Percentiles rank a stretch among this genome's conserved stretches.
Evolutionary conservation across 2,888 invertebrate genomes (phyloP).

Genomic region (Oscheius sp.): DNA sequence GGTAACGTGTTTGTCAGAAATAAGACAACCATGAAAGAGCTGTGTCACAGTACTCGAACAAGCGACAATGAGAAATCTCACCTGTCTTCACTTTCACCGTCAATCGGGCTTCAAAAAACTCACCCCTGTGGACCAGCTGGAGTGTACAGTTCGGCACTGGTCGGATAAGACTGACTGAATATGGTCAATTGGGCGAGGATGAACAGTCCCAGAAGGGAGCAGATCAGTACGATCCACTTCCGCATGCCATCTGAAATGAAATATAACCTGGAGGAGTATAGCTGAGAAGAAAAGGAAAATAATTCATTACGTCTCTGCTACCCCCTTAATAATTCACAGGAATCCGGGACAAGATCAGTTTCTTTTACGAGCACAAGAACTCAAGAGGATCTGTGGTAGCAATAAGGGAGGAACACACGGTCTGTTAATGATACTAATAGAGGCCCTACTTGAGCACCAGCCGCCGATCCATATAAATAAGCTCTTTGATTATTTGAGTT

Average conservation of each 20-base stretch:
- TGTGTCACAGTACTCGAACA: no score
- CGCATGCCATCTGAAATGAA: conserved; percentile 31
- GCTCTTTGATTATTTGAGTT: conserved; percentile 34
- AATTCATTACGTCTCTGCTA: no score
- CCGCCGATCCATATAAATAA: conserved; percentile 38
- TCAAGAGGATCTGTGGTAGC: not conserved
- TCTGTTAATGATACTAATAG: conserved; percentile 36
- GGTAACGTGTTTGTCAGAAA: no score
- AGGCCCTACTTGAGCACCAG: conserved; percentile 7
- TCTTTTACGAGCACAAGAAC: not conserved
- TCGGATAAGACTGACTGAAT: conserved; percentile 20
- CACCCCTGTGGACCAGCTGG: conserved; percentile 9
- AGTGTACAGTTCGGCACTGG: conserved; percentile 25
- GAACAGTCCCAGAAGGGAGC: conserved; percentile 14
- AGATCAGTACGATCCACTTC: conserved; percentile 29
- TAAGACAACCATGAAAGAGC: no score
- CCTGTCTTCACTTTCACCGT: no score
- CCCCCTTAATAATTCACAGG: no score
- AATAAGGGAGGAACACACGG: conserved; percentile 8
- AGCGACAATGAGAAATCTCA: no score
- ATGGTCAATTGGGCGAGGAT: conserved; percentile 10
- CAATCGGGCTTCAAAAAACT: not conserved
- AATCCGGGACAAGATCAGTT: no score
- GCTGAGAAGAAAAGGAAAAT: not conserved
- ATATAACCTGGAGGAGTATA: not conserved